These are phyloP conservation scores for Papilio helenus DNA, from an alignment of 1,140 invertebrate species.

Conservation along the genomic window DNA sequence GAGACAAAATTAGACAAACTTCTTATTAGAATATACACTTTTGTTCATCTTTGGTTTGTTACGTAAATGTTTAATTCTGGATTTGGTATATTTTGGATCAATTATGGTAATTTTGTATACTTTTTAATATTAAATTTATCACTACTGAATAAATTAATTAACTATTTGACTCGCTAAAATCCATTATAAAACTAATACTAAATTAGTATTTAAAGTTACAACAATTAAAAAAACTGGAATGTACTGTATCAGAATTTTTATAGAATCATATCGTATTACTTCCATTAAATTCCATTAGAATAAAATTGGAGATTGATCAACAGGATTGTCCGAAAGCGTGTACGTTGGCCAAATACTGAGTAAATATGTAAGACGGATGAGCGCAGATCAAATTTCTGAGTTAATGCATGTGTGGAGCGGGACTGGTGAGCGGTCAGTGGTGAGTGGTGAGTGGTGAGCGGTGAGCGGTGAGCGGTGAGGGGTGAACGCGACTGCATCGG, in stretches of 20 bases:
- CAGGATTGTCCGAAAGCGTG: not conserved
- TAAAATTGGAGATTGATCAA: not conserved
- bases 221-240: no score
- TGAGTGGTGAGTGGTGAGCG: not conserved
- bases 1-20: not conserved
- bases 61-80: not conserved
- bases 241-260: not conserved
- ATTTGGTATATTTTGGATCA: not conserved
- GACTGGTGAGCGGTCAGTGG: not conserved
- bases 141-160: not conserved
- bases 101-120: not conserved
- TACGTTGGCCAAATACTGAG: constrained; percentile 35
- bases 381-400: constrained; percentile 36
- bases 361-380: constrained; percentile 43
- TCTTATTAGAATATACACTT: not conserved
- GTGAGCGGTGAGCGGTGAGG: not conserved
- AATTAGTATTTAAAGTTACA: no score
- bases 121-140: not conserved
- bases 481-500: not conserved
- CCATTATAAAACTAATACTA: no score
- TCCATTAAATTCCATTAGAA: constrained; percentile 21
- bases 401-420: constrained; percentile 42
- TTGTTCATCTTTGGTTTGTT: not conserved
- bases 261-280: not conserved
- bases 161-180: no score